Conservation (phyloP, 1,140 invertebrate species). For the Caenorhabditis latens region DNA sequence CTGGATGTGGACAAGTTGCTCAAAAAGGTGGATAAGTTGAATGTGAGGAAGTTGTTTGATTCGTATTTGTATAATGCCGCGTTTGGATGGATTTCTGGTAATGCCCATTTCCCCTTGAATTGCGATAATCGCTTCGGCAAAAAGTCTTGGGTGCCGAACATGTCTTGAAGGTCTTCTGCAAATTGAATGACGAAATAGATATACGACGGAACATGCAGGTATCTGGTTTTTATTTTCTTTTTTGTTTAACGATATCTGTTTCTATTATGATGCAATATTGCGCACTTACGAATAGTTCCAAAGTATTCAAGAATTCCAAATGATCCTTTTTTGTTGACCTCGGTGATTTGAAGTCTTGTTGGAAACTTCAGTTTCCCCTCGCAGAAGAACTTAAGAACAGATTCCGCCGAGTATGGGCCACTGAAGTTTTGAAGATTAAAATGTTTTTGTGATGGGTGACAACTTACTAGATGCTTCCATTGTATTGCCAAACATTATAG, state of each 20-base stretch:
- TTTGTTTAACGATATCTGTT: not conserved
- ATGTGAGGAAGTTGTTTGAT: not conserved
- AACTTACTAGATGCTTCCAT: conserved; percentile 40
- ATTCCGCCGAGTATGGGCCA: conserved; percentile 1
- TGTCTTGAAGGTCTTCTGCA: conserved; percentile 29
- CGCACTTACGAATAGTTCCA: conserved; percentile 7
- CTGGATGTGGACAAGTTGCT: conserved; percentile 7
- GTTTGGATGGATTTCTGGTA: conserved; percentile 25
- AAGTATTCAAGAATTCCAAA: not conserved
- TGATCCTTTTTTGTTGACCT: not conserved
- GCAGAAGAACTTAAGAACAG: not conserved
- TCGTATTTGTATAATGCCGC: conserved; percentile 28
- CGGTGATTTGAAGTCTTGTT: conserved; percentile 17
- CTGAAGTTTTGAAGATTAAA: not conserved
- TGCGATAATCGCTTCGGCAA: conserved; percentile 35
- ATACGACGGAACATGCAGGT: no score
- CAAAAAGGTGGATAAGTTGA: conserved; percentile 30
- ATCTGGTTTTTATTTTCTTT: not conserved
- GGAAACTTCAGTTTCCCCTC: conserved; percentile 20
- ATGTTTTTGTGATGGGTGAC: not conserved
- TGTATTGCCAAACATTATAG: conserved; percentile 27
- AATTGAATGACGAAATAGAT: not conserved
- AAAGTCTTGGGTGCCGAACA: conserved; percentile 34
- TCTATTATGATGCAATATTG: no score
- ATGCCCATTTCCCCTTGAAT: conserved; percentile 25